Evolutionary conservation across 2,888 invertebrate genomes (phyloP).

Genomic region (Aspidiotus destructor): DNA sequence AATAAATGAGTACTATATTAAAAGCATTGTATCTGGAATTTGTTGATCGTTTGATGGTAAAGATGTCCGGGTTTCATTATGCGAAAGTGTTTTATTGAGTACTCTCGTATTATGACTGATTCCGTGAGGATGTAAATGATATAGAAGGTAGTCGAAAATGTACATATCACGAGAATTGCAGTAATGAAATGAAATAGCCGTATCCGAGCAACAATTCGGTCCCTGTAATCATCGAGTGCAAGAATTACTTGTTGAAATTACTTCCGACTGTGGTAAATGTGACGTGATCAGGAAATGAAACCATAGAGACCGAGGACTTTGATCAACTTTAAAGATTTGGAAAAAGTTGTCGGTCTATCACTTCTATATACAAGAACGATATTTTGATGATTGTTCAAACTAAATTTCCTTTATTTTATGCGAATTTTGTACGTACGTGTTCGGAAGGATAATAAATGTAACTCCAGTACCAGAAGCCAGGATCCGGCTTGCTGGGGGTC

Average conservation of each 20-base stretch:
- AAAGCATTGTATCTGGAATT: too few species aligned
- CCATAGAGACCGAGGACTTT: background rate
- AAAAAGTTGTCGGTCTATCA: too few species aligned
- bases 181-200: constrained; percentile 91
- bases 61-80: too few species aligned
- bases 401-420: background rate
- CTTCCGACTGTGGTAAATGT: background rate
- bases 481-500: constrained; percentile 71
- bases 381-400: background rate
- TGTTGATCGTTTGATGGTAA: too few species aligned
- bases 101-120: constrained; percentile 35
- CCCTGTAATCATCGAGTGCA: constrained; percentile 50
- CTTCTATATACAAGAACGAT: too few species aligned
- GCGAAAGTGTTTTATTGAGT: too few species aligned
- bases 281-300: too few species aligned
- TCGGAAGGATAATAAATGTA: constrained; percentile 86
- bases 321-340: too few species aligned
- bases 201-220: constrained; percentile 82
- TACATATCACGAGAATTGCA: constrained; percentile 87
- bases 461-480: constrained; percentile 83
- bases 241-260: constrained; percentile 37
- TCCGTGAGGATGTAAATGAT: constrained; percentile 64
- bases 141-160: constrained; percentile 85
- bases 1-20: too few species aligned
- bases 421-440: constrained; percentile 51